Conservation (phyloP, 2,888 invertebrate genomes). For the Gibbula magus region DNA sequence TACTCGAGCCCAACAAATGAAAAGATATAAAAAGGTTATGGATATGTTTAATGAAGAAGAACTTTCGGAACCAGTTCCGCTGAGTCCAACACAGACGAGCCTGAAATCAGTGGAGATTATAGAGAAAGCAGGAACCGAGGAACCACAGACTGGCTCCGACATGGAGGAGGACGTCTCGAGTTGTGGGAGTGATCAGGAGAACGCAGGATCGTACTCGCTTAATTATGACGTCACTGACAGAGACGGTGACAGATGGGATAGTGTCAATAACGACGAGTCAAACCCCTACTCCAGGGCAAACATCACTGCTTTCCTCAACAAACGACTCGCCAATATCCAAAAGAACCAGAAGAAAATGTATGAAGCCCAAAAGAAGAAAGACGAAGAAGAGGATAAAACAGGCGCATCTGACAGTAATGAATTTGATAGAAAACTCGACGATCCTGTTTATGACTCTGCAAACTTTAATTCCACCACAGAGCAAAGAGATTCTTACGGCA, state of each 20-base stretch:
- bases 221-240: not conserved
- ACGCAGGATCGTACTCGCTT: not conserved
- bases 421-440: not conserved
- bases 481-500: slow-evolving; percentile 14
- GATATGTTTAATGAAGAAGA: not conserved
- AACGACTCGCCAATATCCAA: not conserved
- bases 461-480: not conserved
- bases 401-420: slow-evolving; percentile 6
- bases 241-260: slow-evolving; percentile 14
- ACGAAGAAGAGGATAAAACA: not conserved
- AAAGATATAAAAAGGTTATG: slow-evolving; percentile 8
- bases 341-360: slow-evolving; percentile 3
- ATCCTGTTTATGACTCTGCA: not conserved
- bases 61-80: not conserved
- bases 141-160: not conserved
- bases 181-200: not conserved
- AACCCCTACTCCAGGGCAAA: slow-evolving; percentile 6
- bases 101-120: not conserved
- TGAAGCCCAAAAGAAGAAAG: not conserved
- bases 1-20: slow-evolving; percentile 4
- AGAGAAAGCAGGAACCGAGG: not conserved
- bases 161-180: not conserved
- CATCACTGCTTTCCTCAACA: slow-evolving; percentile 19
- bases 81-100: not conserved
- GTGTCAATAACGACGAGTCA: not conserved